phyloP scores from a whole-genome alignment of 1,140 invertebrate genomes.

The Asobara japonica region DNA sequence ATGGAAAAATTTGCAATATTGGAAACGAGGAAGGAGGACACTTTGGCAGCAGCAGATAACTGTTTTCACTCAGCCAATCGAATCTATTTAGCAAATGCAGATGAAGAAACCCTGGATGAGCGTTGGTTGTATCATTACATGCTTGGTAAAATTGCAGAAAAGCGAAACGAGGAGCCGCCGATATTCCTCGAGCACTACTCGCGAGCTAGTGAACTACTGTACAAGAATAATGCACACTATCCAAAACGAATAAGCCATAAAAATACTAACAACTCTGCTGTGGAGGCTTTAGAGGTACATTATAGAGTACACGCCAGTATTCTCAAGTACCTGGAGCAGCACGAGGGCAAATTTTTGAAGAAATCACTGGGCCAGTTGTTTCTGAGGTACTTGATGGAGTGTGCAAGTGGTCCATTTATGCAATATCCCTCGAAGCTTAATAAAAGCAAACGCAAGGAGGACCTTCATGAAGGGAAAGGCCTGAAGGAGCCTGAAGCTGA shows the following conservation, averaged over 20 bases:
- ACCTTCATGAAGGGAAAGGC: conserved; percentile 30
- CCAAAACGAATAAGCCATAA: conserved; percentile 88
- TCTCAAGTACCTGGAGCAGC: conserved; percentile 84
- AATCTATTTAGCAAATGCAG: conserved; percentile 63
- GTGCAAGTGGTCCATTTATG: conserved; percentile 61
- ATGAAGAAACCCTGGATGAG: conserved; percentile 72
- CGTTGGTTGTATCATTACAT: conserved; percentile 92
- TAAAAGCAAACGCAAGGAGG: conserved; percentile 44
- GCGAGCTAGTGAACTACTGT: conserved; percentile 77
- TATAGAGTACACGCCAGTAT: conserved; percentile 86
- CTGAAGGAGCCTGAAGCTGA: background rate
- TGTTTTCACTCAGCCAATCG: conserved; percentile 81
- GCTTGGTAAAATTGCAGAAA: conserved; percentile 91
- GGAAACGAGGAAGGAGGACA: conserved; percentile 80
- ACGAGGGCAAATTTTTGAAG: conserved; percentile 67
- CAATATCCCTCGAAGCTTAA: conserved; percentile 60
- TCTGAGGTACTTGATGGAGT: conserved; percentile 56
- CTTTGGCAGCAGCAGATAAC: conserved; percentile 78
- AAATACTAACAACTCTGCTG: conserved; percentile 81
- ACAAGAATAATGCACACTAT: conserved; percentile 85
- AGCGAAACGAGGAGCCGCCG: conserved; percentile 77
- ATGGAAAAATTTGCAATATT: conserved; percentile 81
- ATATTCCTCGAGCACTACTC: conserved; percentile 83
- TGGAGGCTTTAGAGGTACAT: conserved; percentile 90
- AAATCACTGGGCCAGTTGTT: conserved; percentile 57